phyloP scores from a whole-genome alignment of 2,888 invertebrate species.

The Mystacides longicornis region DNA sequence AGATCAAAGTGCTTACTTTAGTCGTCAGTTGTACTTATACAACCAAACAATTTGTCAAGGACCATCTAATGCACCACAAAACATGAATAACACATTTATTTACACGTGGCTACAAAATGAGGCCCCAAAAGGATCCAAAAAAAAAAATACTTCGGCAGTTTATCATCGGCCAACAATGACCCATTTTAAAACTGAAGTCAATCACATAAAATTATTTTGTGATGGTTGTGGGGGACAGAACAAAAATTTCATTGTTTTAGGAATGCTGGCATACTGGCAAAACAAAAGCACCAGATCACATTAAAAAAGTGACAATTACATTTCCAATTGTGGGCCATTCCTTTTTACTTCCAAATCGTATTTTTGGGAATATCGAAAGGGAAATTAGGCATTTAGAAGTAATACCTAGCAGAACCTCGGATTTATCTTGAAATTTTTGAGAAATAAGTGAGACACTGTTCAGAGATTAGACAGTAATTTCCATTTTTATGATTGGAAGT shows the following conservation, averaged over 20 bases:
- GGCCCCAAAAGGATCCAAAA: constrained; percentile 27
- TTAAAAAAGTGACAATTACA: constrained; percentile 23
- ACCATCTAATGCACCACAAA: constrained; percentile 19
- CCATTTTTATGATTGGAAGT: constrained; percentile 25
- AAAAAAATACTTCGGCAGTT: constrained; percentile 28
- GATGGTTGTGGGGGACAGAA: constrained; percentile 29
- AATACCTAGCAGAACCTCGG: constrained; percentile 22
- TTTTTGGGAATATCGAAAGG: constrained; percentile 26
- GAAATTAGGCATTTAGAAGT: constrained; percentile 22
- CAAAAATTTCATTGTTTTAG: constrained; percentile 25
- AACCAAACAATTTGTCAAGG: constrained; percentile 27
- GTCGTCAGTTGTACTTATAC: constrained; percentile 26
- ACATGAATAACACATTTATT: constrained; percentile 19
- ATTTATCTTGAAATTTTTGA: constrained; percentile 25
- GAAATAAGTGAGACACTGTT: constrained; percentile 23
- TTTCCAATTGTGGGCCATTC: constrained; percentile 26
- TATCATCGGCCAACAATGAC: constrained; percentile 16
- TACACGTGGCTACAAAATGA: constrained; percentile 28
- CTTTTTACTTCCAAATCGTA: constrained; percentile 24
- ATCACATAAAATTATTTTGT: constrained; percentile 23
- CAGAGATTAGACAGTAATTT: constrained; percentile 24
- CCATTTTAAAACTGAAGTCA: neutral
- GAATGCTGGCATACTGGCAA: constrained; percentile 25
- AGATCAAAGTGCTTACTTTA: constrained; percentile 27
- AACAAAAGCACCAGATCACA: constrained; percentile 19